Evolutionary conservation across 2,113 vertebrate species (phyloP).

Genomic region (Fregetta grallaria): DNA sequence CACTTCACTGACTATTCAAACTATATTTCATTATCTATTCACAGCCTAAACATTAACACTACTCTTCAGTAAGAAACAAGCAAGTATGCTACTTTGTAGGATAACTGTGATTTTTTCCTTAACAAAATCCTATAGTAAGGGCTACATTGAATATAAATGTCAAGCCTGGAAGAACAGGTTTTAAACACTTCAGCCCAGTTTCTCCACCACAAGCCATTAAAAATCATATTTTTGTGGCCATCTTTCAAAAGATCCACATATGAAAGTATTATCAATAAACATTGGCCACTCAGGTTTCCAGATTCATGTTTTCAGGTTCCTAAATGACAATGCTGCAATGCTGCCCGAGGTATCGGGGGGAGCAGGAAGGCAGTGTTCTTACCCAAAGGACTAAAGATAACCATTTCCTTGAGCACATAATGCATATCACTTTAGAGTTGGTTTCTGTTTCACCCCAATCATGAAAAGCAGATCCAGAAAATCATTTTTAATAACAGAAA

Average conservation of each 20-base stretch:
- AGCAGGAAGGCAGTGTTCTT: neutral
- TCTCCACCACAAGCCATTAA: neutral
- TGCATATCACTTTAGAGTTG: neutral
- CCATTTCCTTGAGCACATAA: neutral
- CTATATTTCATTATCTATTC: neutral
- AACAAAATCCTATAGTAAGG: neutral
- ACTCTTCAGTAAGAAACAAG: neutral
- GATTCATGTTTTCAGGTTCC: neutral
- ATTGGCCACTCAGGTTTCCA: neutral
- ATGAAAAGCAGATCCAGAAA: neutral
- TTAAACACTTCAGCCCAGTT: neutral
- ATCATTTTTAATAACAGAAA: neutral
- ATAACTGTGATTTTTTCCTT: neutral
- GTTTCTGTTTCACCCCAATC: neutral
- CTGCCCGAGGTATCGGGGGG: too few species aligned
- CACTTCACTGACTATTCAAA: neutral
- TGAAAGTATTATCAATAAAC: neutral
- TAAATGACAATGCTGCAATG: neutral
- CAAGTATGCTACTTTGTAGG: neutral
- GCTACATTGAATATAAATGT: neutral
- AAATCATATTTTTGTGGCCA: neutral
- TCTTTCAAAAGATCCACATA: neutral
- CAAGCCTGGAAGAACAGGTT: neutral
- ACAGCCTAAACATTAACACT: neutral
- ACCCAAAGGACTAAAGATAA: neutral